phyloP scores from a whole-genome alignment of 1,140 invertebrate species.

The Drosophila serrata region DNA sequence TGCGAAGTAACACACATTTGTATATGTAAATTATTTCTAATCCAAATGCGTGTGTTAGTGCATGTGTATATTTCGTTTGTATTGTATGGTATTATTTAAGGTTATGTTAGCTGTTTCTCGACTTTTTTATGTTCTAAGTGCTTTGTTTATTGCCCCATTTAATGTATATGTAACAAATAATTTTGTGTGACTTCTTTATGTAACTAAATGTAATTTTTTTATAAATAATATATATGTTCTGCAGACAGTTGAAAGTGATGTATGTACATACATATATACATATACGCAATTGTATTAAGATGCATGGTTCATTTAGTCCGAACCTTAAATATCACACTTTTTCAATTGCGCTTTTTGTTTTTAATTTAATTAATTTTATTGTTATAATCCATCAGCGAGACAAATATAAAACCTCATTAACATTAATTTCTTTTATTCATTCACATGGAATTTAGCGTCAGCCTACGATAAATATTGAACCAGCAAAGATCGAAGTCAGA shows the following conservation, averaged over 20 bases:
- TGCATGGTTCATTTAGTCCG: neutral
- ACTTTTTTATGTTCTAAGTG: neutral
- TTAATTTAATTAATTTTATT: neutral
- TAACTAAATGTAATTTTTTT: no score
- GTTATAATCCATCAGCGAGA: neutral
- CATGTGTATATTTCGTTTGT: neutral
- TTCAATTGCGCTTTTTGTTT: neutral
- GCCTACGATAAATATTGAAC: slow-evolving; percentile 26
- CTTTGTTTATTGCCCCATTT: neutral
- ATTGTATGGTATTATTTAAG: slow-evolving; percentile 12
- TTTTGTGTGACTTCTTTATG: neutral
- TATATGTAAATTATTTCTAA: neutral
- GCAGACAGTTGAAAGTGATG: neutral
- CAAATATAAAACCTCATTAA: neutral
- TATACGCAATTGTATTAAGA: neutral
- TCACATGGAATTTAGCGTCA: slow-evolving; percentile 28
- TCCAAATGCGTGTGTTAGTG: neutral
- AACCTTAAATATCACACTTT: neutral
- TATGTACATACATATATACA: neutral
- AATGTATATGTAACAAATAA: no score
- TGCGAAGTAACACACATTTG: no score
- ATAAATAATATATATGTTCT: neutral
- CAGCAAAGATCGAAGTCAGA: slow-evolving; percentile 48
- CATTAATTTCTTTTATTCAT: neutral
- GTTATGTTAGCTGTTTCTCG: slow-evolving; percentile 4